Conservation (phyloP, 2,888 invertebrate genomes). For the Diogma glabrata region DNA sequence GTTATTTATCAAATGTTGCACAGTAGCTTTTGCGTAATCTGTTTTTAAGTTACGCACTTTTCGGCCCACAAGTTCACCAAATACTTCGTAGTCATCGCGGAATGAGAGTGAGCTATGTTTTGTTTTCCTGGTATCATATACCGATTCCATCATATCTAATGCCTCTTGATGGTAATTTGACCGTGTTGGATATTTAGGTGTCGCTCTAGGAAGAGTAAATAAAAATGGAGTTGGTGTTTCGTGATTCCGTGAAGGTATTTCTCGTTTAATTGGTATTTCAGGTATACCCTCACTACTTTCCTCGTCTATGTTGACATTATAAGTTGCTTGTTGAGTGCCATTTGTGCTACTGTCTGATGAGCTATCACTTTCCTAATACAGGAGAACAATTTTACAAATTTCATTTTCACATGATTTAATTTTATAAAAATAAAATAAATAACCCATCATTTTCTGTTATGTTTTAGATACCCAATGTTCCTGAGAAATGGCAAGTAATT, state of each 20-base stretch:
- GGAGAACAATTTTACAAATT: too few species aligned
- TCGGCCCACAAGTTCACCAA: conserved; percentile 11
- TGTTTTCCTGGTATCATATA: too few species aligned
- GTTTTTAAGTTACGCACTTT: conserved; percentile 13
- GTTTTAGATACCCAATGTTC: neutral
- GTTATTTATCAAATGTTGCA: conserved; percentile 12
- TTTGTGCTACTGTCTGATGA: too few species aligned
- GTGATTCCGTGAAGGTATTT: neutral
- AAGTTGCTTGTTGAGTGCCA: too few species aligned
- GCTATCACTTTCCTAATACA: conserved; percentile 8
- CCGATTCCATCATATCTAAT: too few species aligned
- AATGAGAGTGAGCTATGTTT: too few species aligned
- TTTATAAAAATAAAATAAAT: neutral
- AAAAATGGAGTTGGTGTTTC: neutral
- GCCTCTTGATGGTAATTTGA: too few species aligned
- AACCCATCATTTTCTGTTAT: neutral
- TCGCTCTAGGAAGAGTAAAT: neutral
- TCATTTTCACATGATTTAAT: too few species aligned
- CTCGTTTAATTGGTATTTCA: too few species aligned
- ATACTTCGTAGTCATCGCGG: too few species aligned
- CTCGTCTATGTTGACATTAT: conserved; percentile 19
- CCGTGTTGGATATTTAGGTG: neutral
- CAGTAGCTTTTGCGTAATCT: conserved; percentile 10
- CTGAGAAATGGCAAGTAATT: neutral
- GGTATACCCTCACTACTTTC: conserved; percentile 9